These are phyloP conservation scores for Crotalus horridus DNA, from an alignment of 2,113 vertebrate genomes.

Conservation along the genomic window DNA sequence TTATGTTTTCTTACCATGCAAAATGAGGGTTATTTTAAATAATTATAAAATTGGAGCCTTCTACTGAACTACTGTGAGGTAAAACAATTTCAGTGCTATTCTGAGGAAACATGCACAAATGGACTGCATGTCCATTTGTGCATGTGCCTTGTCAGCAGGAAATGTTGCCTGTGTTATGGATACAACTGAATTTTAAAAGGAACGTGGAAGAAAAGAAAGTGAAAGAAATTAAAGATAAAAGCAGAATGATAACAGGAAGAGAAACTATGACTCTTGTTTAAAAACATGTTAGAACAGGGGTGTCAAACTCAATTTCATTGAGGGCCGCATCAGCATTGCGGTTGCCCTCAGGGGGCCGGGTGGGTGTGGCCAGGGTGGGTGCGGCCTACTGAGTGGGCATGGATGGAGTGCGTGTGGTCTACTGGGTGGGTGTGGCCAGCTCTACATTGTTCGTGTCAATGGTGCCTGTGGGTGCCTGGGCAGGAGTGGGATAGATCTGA, in stretches of 20 bases:
- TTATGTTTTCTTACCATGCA: neutral
- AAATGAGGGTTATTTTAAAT: neutral
- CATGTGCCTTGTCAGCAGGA: neutral
- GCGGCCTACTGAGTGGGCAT: too few species aligned
- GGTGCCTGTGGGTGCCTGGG: too few species aligned
- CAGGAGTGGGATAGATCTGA: too few species aligned
- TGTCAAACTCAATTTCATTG: too few species aligned
- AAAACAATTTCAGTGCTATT: neutral
- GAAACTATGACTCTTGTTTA: neutral
- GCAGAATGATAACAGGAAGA: neutral
- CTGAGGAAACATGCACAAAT: neutral
- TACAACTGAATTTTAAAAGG: neutral
- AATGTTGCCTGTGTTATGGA: neutral
- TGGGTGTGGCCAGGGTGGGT: too few species aligned
- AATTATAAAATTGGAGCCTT: neutral
- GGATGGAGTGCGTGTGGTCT: too few species aligned
- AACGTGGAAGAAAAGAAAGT: neutral
- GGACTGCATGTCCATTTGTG: neutral
- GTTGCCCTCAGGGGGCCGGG: too few species aligned
- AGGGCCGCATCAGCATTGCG: too few species aligned
- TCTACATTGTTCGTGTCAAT: too few species aligned
- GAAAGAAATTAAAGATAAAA: neutral
- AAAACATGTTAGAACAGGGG: neutral
- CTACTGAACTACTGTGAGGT: neutral
- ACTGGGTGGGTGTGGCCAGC: too few species aligned